phyloP scores from a whole-genome alignment of 2,888 invertebrate genomes.

The Plebejus argus region DNA sequence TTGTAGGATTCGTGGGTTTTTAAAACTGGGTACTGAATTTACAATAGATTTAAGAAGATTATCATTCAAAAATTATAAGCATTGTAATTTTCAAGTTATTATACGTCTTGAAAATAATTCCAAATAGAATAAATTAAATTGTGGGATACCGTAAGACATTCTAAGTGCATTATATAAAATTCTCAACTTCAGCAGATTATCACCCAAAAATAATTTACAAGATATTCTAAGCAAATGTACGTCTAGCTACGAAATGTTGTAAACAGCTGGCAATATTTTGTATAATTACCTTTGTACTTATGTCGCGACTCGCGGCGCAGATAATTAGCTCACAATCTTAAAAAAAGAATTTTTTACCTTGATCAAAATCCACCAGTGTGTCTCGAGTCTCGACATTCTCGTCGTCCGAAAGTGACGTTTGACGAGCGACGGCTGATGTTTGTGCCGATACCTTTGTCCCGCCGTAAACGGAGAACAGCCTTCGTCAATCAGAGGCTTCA shows the following conservation, averaged over 20 bases:
- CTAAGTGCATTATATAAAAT: too few species aligned
- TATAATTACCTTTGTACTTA: too few species aligned
- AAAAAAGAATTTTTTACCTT: too few species aligned
- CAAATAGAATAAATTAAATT: not conserved
- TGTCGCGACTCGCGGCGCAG: too few species aligned
- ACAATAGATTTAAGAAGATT: not conserved
- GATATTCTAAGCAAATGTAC: too few species aligned
- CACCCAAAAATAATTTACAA: too few species aligned
- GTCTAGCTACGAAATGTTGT: too few species aligned
- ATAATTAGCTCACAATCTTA: too few species aligned
- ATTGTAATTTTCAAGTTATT: not conserved
- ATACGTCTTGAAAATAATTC: not conserved
- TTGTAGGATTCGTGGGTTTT: not conserved
- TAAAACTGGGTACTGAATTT: not conserved
- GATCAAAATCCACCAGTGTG: slow-evolving; percentile 34
- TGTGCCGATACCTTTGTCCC: slow-evolving; percentile 71
- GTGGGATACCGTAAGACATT: too few species aligned
- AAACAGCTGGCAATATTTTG: too few species aligned
- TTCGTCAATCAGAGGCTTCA: slow-evolving; percentile 61
- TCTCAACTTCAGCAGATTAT: too few species aligned
- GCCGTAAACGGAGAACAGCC: slow-evolving; percentile 69
- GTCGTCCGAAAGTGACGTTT: slow-evolving; percentile 55
- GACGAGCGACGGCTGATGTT: slow-evolving; percentile 66
- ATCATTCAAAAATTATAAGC: not conserved
- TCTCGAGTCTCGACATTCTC: slow-evolving; percentile 33